Percentiles rank a stretch among this genome's conserved stretches.
Evolutionary conservation across 53 echinoderm and acorn worm genomes (phyloP).

Genomic region (Patiria pectinifera): DNA sequence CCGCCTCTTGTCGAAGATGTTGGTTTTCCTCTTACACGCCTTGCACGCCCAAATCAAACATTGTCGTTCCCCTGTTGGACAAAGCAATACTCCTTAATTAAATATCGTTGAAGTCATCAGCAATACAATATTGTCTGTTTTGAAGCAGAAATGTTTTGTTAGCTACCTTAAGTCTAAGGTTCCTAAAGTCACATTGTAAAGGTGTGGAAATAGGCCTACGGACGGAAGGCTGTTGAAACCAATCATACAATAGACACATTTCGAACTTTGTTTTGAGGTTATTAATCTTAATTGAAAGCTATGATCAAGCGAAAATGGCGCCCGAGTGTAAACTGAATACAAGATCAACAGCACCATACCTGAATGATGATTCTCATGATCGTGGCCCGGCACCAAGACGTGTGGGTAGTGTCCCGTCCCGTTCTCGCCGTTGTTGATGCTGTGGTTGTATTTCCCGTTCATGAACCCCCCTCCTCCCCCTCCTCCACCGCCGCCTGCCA

Average conservation of each 20-base stretch:
- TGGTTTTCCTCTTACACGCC: slow-evolving; percentile 85
- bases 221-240: no score
- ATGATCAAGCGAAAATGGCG: no score
- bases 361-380: slow-evolving; percentile 42
- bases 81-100: background rate
- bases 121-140: background rate
- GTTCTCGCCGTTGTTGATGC: slow-evolving; percentile 15
- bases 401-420: slow-evolving; percentile 55
- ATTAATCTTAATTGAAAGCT: no score
- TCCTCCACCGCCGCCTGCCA: slow-evolving; percentile 5
- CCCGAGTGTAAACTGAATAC: background rate
- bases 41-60: slow-evolving; percentile 94
- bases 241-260: no score
- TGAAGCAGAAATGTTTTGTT: no score
- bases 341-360: background rate
- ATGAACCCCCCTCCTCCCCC: slow-evolving; percentile 18
- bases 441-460: slow-evolving; percentile 47
- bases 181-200: no score
- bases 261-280: no score
- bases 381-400: slow-evolving; percentile 57
- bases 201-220: no score
- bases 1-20: slow-evolving; percentile 83
- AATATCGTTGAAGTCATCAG: background rate
- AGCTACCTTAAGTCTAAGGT: no score
- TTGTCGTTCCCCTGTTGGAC: slow-evolving; percentile 61